Conservation (phyloP, 2,888 invertebrate genomes). For the Drosophila cognata region DNA sequence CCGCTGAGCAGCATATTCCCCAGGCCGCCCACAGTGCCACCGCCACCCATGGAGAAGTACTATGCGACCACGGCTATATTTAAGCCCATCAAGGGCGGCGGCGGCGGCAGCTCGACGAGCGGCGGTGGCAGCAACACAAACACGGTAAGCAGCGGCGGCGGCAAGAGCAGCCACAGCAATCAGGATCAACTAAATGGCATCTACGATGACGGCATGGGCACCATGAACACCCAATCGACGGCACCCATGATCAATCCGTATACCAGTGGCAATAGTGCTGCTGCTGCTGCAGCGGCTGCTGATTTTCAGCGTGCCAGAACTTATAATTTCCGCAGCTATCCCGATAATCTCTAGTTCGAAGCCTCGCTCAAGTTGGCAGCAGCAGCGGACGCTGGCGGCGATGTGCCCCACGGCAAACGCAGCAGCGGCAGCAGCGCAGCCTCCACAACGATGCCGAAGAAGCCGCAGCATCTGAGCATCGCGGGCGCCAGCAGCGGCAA, state of each 20-base stretch:
- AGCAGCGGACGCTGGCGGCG: conserved; percentile 35
- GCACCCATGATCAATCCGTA: conserved; percentile 84
- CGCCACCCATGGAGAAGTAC: conserved; percentile 89
- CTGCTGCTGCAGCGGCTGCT: conserved; percentile 71
- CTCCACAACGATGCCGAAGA: conserved; percentile 77
- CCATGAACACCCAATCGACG: conserved; percentile 84
- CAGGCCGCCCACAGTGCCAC: conserved; percentile 89
- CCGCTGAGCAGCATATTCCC: conserved; percentile 87
- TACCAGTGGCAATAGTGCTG: conserved; percentile 61
- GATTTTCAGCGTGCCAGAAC: conserved; percentile 84
- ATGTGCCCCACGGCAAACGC: conserved; percentile 22
- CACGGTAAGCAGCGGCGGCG: conserved; percentile 75
- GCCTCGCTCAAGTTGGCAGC: conserved; percentile 75
- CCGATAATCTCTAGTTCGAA: conserved; percentile 85
- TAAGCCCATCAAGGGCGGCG: conserved; percentile 85
- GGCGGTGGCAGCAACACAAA: conserved; percentile 73
- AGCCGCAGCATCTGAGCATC: conserved; percentile 73
- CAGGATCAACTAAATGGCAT: conserved; percentile 77
- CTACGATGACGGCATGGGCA: conserved; percentile 82
- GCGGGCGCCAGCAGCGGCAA: conserved; percentile 36
- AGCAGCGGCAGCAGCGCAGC: conserved; percentile 9
- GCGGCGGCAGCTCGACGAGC: conserved; percentile 66
- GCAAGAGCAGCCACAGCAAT: conserved; percentile 71
- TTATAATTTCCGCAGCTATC: conserved; percentile 84
- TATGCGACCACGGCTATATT: conserved; percentile 90